Percentiles rank a stretch among this genome's conserved stretches.
Conservation (phyloP, 2,888 invertebrate species). For the Synanthedon vespiformis region DNA sequence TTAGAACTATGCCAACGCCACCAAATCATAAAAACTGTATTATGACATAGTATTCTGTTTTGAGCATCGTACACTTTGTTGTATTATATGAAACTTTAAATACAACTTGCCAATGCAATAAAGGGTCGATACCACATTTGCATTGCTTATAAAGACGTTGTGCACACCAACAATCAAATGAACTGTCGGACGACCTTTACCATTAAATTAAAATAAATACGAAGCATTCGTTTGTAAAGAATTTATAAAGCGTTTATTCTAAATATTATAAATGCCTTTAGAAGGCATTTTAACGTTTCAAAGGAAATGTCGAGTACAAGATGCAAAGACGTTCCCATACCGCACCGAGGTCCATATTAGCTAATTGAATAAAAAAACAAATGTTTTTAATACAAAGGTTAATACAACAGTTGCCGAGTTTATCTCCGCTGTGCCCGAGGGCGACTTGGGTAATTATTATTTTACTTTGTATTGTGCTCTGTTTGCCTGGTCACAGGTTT, state of each 20-base stretch:
- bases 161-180: too few species aligned
- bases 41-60: too few species aligned
- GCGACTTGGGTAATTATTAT: constrained; percentile 48
- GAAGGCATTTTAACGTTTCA: constrained; percentile 28
- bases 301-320: constrained; percentile 33
- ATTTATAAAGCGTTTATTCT: background rate
- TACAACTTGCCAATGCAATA: too few species aligned
- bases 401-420: constrained; percentile 17
- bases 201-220: too few species aligned
- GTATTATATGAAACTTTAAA: too few species aligned
- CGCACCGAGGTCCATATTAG: constrained; percentile 23
- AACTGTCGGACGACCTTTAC: too few species aligned
- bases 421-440: constrained; percentile 32
- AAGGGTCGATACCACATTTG: too few species aligned
- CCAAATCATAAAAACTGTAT: too few species aligned
- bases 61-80: too few species aligned
- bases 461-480: constrained; percentile 48
- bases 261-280: background rate
- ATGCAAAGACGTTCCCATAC: constrained; percentile 25
- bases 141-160: too few species aligned
- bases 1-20: too few species aligned
- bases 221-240: background rate
- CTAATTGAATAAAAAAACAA: constrained; percentile 22
- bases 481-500: constrained; percentile 29
- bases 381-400: constrained; percentile 34